Conservation (phyloP, 1,140 invertebrate species). For the Potamilus streckersoni region DNA sequence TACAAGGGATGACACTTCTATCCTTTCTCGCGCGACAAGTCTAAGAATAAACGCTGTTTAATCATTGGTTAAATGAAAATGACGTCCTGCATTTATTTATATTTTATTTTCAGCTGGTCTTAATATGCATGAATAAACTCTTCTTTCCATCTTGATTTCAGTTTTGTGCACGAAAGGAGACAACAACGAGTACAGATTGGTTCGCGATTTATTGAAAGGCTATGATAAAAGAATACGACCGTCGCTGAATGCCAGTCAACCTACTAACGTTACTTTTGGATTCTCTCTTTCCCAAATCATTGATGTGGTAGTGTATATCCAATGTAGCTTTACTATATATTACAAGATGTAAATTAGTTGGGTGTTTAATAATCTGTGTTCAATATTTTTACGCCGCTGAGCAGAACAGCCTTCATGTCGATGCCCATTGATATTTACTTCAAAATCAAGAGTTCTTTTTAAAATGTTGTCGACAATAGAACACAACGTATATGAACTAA, state of each 20-base stretch:
- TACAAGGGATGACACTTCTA: no score
- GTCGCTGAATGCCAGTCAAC: slow-evolving; percentile 95
- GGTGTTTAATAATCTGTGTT: background rate
- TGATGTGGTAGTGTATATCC: slow-evolving; percentile 87
- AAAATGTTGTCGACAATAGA: background rate
- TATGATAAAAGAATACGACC: slow-evolving; percentile 98
- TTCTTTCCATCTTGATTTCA: slow-evolving; percentile 24
- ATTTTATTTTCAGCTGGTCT: no score
- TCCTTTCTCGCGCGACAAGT: no score
- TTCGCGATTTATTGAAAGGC: slow-evolving; percentile 91
- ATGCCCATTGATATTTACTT: background rate
- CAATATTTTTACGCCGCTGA: background rate
- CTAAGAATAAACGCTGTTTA: no score
- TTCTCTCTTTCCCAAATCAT: slow-evolving; percentile 99
- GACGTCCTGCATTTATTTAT: no score
- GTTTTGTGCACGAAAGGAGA: slow-evolving; percentile 39
- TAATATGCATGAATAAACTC: background rate
- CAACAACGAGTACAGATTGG: slow-evolving; percentile 89
- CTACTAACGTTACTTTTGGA: slow-evolving; percentile 96
- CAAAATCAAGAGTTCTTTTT: background rate
- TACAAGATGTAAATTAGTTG: background rate
- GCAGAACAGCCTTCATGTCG: background rate
- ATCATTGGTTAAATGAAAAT: no score
- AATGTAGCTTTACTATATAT: background rate
- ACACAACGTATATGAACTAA: background rate